These are phyloP conservation scores for Rhagoletis pomonella DNA, from an alignment of 1,140 invertebrate genomes.

Conservation along the genomic window DNA sequence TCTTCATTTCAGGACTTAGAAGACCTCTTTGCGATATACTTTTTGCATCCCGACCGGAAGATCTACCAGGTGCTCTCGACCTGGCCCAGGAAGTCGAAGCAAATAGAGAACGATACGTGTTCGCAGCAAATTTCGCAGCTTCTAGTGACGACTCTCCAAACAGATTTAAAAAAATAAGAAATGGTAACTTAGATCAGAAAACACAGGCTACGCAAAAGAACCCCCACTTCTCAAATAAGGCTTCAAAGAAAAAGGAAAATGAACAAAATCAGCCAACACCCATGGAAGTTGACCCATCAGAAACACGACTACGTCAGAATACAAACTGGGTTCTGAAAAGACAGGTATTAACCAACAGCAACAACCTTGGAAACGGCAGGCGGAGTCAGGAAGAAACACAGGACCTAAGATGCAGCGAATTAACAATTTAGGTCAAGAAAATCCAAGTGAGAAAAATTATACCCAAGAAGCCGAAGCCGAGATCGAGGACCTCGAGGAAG, in stretches of 20 bases:
- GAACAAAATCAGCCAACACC: too few species aligned
- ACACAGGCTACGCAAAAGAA: background rate
- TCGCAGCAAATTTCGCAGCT: background rate
- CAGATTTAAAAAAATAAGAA: background rate
- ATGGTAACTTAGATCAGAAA: background rate
- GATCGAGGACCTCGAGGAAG: background rate
- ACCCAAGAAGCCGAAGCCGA: background rate
- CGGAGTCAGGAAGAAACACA: background rate
- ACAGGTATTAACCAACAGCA: background rate
- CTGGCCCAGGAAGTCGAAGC: slow-evolving; percentile 7
- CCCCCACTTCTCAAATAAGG: background rate
- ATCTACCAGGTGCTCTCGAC: background rate
- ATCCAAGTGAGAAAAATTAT: background rate
- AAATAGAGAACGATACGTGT: slow-evolving; percentile 16
- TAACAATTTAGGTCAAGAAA: background rate
- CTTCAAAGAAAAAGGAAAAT: too few species aligned
- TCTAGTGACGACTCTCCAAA: background rate
- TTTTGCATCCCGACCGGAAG: background rate
- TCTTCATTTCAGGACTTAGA: slow-evolving; percentile 16
- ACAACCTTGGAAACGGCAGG: background rate
- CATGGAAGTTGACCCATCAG: too few species aligned
- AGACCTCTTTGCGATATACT: slow-evolving; percentile 30
- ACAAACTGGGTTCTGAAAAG: background rate
- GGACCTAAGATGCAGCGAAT: background rate
- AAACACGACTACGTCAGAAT: background rate